Conservation (phyloP, 1,140 invertebrate species). For the Diachasma alloeum region DNA sequence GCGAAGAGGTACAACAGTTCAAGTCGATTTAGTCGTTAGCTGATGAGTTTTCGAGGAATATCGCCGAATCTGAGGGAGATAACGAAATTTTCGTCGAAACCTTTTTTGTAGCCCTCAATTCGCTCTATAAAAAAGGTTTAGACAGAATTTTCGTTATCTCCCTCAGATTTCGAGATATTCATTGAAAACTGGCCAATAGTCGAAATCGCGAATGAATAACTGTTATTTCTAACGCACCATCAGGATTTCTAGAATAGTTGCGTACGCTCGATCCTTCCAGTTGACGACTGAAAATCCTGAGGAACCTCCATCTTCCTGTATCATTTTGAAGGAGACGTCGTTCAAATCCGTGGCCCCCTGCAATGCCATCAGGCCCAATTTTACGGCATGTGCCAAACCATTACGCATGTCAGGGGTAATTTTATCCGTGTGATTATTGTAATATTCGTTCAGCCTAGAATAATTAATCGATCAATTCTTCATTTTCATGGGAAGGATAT, state of each 20-base stretch:
- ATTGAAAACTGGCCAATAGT: too few species aligned
- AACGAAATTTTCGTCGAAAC: too few species aligned
- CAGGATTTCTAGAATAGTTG: slow-evolving; percentile 68
- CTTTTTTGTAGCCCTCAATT: too few species aligned
- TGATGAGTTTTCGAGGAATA: too few species aligned
- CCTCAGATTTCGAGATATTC: too few species aligned
- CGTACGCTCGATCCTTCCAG: slow-evolving; percentile 72
- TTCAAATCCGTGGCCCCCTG: slow-evolving; percentile 70
- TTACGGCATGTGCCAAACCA: slow-evolving; percentile 66
- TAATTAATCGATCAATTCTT: background rate
- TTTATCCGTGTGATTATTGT: slow-evolving; percentile 40
- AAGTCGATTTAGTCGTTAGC: too few species aligned
- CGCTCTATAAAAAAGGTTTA: too few species aligned
- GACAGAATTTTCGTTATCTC: too few species aligned
- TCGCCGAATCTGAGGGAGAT: too few species aligned
- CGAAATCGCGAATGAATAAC: too few species aligned
- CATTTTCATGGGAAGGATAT: background rate
- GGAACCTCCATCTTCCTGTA: slow-evolving; percentile 68
- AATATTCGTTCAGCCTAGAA: slow-evolving; percentile 52
- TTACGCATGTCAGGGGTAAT: slow-evolving; percentile 47
- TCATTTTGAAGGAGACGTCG: slow-evolving; percentile 68
- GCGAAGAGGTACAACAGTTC: too few species aligned
- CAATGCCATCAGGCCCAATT: slow-evolving; percentile 66
- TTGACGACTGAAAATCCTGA: slow-evolving; percentile 68
- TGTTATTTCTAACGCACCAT: slow-evolving; percentile 63